Conservation (phyloP, 1,140 invertebrate genomes). For the Idris sp. region DNA sequence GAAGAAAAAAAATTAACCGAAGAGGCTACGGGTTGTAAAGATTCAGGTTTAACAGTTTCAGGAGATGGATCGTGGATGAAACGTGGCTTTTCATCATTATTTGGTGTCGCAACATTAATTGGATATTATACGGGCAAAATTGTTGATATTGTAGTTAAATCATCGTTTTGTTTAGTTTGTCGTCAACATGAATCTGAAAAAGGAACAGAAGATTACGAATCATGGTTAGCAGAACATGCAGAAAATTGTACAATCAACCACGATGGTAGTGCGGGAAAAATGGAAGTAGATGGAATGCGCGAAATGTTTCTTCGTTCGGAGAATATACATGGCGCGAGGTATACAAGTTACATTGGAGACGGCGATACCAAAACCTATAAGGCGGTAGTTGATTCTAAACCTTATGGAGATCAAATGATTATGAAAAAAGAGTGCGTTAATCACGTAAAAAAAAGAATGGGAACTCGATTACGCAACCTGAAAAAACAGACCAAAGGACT, state of each 20-base stretch:
- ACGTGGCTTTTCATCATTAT: too few relatives aligned
- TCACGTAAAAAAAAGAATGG: too few relatives aligned
- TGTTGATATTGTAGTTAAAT: constrained; percentile 16
- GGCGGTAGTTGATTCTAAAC: too few relatives aligned
- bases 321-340: too few relatives aligned
- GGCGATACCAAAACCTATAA: too few relatives aligned
- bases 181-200: not conserved
- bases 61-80: constrained; percentile 46
- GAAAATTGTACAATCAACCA: constrained; percentile 46
- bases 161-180: constrained; percentile 14
- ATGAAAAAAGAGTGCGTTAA: too few relatives aligned
- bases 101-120: too few relatives aligned
- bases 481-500: constrained; percentile 5
- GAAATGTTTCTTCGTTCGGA: too few relatives aligned
- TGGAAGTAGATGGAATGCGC: too few relatives aligned
- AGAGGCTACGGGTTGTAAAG: not conserved
- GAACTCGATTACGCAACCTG: too few relatives aligned
- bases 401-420: too few relatives aligned
- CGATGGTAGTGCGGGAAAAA: constrained; percentile 31
- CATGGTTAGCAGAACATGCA: constrained; percentile 4
- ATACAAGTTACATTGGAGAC: too few relatives aligned
- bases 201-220: constrained; percentile 2
- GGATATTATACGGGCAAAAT: constrained; percentile 25
- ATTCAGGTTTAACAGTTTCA: constrained; percentile 12
- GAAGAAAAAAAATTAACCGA: not conserved